Conservation (phyloP, 2,113 vertebrate species). For the Charina bottae region DNA sequence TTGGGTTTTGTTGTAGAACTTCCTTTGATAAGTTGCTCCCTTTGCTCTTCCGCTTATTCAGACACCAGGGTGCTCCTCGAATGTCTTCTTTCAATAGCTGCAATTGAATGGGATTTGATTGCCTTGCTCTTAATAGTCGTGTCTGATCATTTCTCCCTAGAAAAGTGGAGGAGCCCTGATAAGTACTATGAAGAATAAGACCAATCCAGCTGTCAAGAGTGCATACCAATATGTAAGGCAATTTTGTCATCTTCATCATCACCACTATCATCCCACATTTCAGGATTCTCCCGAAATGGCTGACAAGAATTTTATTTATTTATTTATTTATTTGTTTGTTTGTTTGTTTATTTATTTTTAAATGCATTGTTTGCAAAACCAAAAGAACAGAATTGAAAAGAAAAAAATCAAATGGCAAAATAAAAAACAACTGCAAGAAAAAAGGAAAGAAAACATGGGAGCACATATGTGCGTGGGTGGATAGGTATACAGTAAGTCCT, state of each 20-base stretch:
- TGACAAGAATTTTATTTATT: not conserved
- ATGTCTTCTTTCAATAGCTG: not conserved
- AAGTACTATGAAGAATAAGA: conserved; percentile 82
- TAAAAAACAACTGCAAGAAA: not conserved
- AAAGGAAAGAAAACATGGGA: not conserved
- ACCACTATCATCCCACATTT: no score
- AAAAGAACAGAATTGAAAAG: not conserved
- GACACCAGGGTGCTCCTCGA: no score
- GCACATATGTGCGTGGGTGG: not conserved
- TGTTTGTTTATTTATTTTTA: not conserved
- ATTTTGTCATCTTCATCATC: not conserved
- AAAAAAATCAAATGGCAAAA: not conserved
- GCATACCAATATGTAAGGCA: conserved; percentile 80
- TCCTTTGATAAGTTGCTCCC: not conserved
- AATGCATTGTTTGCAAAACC: not conserved
- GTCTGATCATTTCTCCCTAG: conserved; percentile 64
- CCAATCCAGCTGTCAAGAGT: conserved; percentile 76
- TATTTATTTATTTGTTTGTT: no score
- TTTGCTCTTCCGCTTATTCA: not conserved
- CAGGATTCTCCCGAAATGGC: not conserved
- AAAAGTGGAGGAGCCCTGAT: conserved; percentile 88
- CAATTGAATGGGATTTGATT: no score
- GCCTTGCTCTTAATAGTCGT: not conserved
- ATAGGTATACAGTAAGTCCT: not conserved
- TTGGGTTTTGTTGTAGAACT: not conserved